These are phyloP conservation scores for Brachyptera risi DNA, from an alignment of 2,888 invertebrate genomes.

Conservation along the genomic window DNA sequence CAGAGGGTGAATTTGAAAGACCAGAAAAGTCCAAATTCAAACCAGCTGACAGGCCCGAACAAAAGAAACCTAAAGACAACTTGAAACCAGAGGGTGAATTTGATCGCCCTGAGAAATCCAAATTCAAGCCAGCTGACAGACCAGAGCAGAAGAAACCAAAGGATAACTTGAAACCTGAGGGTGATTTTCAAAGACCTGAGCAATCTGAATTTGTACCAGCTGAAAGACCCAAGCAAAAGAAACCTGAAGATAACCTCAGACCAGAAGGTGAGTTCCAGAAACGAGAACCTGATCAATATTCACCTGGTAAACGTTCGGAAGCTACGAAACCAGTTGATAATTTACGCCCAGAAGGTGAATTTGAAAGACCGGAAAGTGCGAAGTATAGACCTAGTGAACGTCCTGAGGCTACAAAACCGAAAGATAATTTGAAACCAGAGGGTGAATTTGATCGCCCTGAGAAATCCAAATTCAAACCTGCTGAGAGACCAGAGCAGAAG, in stretches of 20 bases:
- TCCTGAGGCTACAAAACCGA: conserved; percentile 50
- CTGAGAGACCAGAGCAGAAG: conserved; percentile 32
- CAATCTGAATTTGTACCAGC: conserved; percentile 41
- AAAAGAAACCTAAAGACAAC: too few species aligned
- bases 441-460: conserved; percentile 30
- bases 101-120: too few species aligned
- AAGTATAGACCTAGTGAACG: conserved; percentile 46
- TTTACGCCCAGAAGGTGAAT: conserved; percentile 44
- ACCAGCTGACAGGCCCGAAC: too few species aligned
- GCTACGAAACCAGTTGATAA: conserved; percentile 43
- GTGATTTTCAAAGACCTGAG: conserved; percentile 50
- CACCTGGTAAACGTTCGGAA: conserved; percentile 20
- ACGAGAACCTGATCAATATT: background rate
- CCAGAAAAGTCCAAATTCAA: too few species aligned
- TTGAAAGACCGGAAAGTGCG: conserved; percentile 42
- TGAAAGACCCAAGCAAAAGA: conserved; percentile 52
- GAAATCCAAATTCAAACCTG: conserved; percentile 25
- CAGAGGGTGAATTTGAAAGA: too few species aligned
- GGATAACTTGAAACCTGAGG: conserved; percentile 48
- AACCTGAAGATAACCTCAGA: conserved; percentile 40
- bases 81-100: too few species aligned
- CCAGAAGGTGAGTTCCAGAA: conserved; percentile 36
- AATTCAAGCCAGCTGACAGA: conserved; percentile 42
- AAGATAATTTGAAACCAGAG: conserved; percentile 41
- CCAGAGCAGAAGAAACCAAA: conserved; percentile 47